These are phyloP conservation scores for Arenaria interpres DNA, from an alignment of 2,113 vertebrate species.

Conservation along the genomic window DNA sequence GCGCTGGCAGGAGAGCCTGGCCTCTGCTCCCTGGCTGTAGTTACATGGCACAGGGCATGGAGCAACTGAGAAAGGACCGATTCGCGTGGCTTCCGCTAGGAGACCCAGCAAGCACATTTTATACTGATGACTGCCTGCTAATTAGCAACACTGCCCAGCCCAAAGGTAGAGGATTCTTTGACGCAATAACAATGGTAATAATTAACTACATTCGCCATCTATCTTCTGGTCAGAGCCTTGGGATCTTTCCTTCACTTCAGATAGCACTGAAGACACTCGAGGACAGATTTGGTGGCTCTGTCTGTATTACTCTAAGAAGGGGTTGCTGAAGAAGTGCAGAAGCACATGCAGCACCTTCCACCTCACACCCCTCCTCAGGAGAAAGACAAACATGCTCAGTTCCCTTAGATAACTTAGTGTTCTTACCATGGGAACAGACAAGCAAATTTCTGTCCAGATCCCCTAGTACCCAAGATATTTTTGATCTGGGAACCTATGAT, in stretches of 20 bases:
- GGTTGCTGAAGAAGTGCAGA: not conserved
- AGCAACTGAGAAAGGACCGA: not conserved
- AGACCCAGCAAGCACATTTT: not conserved
- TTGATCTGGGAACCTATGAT: not conserved
- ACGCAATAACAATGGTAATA: not conserved
- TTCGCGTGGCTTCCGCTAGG: rapidly evolving
- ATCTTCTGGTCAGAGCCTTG: not conserved
- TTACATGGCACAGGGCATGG: not conserved
- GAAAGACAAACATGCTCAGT: not conserved
- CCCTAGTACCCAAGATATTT: not conserved
- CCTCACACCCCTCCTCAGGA: not conserved
- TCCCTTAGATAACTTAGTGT: not conserved
- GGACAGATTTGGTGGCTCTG: not conserved
- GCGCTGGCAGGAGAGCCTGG: not conserved
- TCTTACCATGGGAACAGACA: not conserved
- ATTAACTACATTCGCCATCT: not conserved
- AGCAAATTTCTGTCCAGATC: not conserved
- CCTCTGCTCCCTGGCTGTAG: not conserved
- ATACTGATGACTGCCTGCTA: not conserved
- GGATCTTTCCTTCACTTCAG: not conserved
- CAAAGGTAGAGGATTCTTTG: not conserved
- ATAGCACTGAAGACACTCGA: not conserved
- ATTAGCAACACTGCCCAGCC: not conserved
- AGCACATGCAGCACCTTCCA: not conserved
- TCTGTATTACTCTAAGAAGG: not conserved